phyloP scores from a whole-genome alignment of 2,888 invertebrate genomes.

The Holacanthella duospinosa region DNA sequence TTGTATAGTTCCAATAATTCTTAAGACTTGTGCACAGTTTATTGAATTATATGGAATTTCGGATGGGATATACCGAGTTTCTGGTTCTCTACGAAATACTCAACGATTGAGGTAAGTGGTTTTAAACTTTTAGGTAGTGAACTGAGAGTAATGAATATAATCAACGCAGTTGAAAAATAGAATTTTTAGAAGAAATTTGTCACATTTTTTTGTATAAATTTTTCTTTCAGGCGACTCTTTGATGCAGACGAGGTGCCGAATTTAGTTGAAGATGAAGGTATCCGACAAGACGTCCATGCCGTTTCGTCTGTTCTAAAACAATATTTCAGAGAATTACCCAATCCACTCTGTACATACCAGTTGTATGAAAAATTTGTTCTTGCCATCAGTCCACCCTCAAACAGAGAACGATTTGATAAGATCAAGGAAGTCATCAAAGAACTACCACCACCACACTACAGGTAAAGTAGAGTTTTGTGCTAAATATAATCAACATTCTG shows the following conservation, averaged over 20 bases:
- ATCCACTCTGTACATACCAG: slow-evolving; percentile 95
- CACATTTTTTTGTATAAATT: not conserved
- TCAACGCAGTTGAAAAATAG: no score
- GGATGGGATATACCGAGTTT: slow-evolving; percentile 90
- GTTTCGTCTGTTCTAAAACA: slow-evolving; percentile 92
- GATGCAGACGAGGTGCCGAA: slow-evolving; percentile 83
- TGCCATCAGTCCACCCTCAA: slow-evolving; percentile 62
- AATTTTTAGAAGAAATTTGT: not conserved
- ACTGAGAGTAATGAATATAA: no score
- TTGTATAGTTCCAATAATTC: slow-evolving; percentile 86
- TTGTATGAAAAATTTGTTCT: slow-evolving; percentile 87
- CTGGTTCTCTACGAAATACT: slow-evolving; percentile 92
- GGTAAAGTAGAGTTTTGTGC: no score
- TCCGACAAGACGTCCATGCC: slow-evolving; percentile 87
- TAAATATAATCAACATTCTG: no score
- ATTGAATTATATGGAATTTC: slow-evolving; percentile 91
- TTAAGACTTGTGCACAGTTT: slow-evolving; percentile 81
- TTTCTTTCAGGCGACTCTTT: slow-evolving; percentile 54
- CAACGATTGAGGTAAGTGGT: slow-evolving; percentile 84
- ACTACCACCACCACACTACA: slow-evolving; percentile 92
- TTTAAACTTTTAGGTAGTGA: no score
- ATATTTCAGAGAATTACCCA: slow-evolving; percentile 95
- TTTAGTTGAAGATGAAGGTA: slow-evolving; percentile 61
- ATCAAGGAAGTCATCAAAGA: slow-evolving; percentile 86
- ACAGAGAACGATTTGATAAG: slow-evolving; percentile 55